phyloP scores from a whole-genome alignment of 2,113 vertebrate species.

The Petroica traversi region DNA sequence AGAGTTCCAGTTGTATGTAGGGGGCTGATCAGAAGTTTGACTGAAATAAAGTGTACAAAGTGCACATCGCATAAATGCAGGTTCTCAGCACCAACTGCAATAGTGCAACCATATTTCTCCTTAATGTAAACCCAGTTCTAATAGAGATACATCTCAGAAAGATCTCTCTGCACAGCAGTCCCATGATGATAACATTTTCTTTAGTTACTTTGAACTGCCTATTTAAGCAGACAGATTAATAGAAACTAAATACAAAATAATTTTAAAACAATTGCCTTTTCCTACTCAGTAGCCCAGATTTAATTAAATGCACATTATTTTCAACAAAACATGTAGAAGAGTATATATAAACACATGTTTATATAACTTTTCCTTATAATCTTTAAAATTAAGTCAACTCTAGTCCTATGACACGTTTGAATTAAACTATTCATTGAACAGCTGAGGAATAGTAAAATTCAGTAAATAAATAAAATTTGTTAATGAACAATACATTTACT shows the following conservation, averaged over 20 bases:
- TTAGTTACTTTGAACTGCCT: not conserved
- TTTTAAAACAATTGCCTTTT: not conserved
- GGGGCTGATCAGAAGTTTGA: not conserved
- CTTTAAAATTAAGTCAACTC: not conserved
- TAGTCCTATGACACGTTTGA: not conserved
- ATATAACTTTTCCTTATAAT: not conserved
- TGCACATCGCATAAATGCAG: not conserved
- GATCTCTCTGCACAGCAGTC: not conserved
- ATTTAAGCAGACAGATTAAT: not conserved
- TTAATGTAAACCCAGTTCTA: not conserved
- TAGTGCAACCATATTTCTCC: not conserved
- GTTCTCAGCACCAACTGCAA: not conserved
- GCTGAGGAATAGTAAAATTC: not conserved
- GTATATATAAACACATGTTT: not conserved
- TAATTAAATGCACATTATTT: not conserved
- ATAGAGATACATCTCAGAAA: not conserved
- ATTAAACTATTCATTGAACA: not conserved
- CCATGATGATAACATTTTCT: not conserved
- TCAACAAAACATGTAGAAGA: not conserved
- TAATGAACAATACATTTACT: not conserved
- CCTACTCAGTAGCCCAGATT: not conserved
- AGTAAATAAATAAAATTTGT: not conserved
- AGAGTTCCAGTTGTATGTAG: not conserved
- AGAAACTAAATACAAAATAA: not conserved
- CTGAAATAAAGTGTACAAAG: not conserved